Percentiles rank a stretch among this genome's conserved stretches.
phyloP scores from a whole-genome alignment of 2,888 invertebrate genomes.

The Antitype chi region DNA sequence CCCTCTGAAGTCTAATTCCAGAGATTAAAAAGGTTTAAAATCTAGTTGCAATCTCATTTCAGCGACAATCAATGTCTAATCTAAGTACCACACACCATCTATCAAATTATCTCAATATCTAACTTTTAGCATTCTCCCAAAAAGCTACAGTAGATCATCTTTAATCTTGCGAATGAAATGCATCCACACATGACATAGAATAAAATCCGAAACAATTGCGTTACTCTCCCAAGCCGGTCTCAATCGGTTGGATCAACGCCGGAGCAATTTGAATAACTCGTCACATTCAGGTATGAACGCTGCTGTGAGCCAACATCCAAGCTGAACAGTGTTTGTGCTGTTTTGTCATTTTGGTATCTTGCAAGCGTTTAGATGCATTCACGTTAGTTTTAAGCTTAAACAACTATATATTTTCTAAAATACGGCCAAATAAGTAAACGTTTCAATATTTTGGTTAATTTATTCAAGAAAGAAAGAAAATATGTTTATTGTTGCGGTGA shows the following conservation, averaged over 20 bases:
- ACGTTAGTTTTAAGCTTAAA: not conserved
- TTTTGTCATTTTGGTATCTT: not conserved
- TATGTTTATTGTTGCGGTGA: not conserved
- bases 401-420: not conserved
- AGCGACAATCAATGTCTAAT: not conserved
- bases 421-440: not conserved
- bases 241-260: slow-evolving; percentile 35
- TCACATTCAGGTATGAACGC: slow-evolving; percentile 20
- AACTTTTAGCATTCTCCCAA: no score
- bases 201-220: slow-evolving; percentile 36
- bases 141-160: not conserved
- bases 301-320: not conserved
- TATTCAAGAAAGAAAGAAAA: not conserved
- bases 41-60: not conserved
- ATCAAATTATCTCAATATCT: no score
- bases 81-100: not conserved
- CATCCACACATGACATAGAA: slow-evolving; percentile 3
- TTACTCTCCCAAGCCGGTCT: slow-evolving; percentile 22
- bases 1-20: not conserved
- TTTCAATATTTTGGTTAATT: not conserved
- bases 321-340: slow-evolving; percentile 19
- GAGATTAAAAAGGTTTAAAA: not conserved
- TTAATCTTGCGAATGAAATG: slow-evolving; percentile 6
- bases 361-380: not conserved
- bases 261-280: slow-evolving; percentile 47